A percentile compares a stretch with the other conserved stretches of the same genome.
Conservation (phyloP, 2,113 vertebrate species). For the Chrysemys picta region DNA sequence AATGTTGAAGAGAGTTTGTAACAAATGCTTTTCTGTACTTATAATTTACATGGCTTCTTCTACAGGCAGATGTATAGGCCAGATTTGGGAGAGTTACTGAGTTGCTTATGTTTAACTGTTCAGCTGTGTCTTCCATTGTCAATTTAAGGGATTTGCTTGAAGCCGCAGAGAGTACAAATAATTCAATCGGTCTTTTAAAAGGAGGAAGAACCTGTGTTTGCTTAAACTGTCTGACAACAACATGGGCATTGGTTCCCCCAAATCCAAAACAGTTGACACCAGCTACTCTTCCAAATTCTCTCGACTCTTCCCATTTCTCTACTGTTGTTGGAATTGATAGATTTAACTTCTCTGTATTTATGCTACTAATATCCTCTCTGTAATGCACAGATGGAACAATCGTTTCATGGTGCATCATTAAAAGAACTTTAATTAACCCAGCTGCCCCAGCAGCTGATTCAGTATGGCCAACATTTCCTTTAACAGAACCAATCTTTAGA, state of each 20-base stretch:
- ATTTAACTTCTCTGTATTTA: conserved; percentile 79
- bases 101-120: conserved; percentile 69
- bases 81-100: conserved; percentile 75
- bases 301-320: conserved; percentile 80
- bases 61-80: conserved; percentile 87
- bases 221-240: conserved; percentile 81
- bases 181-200: conserved; percentile 65
- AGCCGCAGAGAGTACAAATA: conserved; percentile 85
- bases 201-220: conserved; percentile 16
- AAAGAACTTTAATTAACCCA: conserved; percentile 88
- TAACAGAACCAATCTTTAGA: conserved; percentile 85
- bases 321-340: conserved; percentile 77
- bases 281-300: conserved; percentile 77
- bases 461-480: conserved; percentile 88
- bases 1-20: conserved; percentile 77
- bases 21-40: conserved; percentile 84
- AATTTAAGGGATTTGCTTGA: conserved; percentile 79
- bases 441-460: conserved; percentile 89
- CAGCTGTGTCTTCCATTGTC: conserved; percentile 73
- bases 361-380: conserved; percentile 78
- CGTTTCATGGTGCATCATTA: conserved; percentile 89
- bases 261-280: conserved; percentile 91
- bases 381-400: conserved; percentile 89
- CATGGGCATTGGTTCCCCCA: conserved; percentile 89
- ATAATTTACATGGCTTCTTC: conserved; percentile 84